A percentile compares a stretch with the other conserved stretches of the same genome.
Conservation (phyloP, 2,888 invertebrate genomes). For the Cerastis leucographa region DNA sequence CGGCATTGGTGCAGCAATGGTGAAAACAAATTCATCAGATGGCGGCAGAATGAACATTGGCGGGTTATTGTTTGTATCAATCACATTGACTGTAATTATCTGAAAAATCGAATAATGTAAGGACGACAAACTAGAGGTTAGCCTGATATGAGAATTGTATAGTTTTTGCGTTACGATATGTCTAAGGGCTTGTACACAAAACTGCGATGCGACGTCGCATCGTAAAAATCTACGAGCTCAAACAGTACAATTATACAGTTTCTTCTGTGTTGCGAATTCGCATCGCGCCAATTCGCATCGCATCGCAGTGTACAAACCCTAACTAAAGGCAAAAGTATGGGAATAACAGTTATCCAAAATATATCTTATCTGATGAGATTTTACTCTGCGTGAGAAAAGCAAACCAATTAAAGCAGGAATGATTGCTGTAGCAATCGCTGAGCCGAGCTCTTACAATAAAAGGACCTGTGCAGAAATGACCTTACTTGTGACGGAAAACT, state of each 20-base stretch:
- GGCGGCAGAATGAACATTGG: constrained; percentile 80
- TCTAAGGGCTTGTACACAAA: too few species aligned
- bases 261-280: too few species aligned
- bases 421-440: not conserved
- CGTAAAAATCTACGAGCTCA: too few species aligned
- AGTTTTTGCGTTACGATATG: not conserved
- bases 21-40: constrained; percentile 76
- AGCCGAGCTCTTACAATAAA: not conserved
- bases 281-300: too few species aligned
- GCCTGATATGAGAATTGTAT: not conserved
- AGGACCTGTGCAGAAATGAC: not conserved
- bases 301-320: too few species aligned
- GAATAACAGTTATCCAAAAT: not conserved
- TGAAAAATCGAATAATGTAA: constrained; percentile 73
- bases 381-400: not conserved
- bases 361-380: not conserved
- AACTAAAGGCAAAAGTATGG: too few species aligned
- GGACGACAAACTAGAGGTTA: not conserved
- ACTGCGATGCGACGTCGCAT: too few species aligned
- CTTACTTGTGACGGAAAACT: constrained; percentile 71
- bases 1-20: constrained; percentile 87
- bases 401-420: not conserved
- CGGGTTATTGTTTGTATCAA: constrained; percentile 87
- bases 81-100: constrained; percentile 80
- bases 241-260: too few species aligned